Base-by-base conservation (phyloP, 2,113 vertebrate genomes). In the Sylvilagus bachmani region DNA sequence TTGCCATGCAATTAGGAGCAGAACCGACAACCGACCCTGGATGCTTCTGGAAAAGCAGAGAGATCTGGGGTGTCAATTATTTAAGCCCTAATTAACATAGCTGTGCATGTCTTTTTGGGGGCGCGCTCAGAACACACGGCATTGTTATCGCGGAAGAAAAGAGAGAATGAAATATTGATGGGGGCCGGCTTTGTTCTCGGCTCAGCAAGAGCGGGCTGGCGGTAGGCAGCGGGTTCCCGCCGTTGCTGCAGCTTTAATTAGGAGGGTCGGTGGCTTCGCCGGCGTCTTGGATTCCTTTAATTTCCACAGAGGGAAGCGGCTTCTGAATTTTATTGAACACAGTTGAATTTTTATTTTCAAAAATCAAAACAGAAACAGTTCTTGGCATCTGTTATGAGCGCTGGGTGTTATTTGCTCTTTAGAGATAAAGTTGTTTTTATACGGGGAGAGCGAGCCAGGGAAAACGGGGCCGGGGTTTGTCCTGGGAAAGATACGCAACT, bases 161-260 rank as follows among this genome's bases (percentile, higher is more conserved):
- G 99, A 98, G 98, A 98, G 99, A 97, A 98, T 99, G 98, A 99
- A 99, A 99, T 99, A 99, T 99, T 99, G 99, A 99, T 99, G 98
- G 98, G 95, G 97, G 97, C 98, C 90, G 98, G 98, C 99, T 99
- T 99, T 99, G 99, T 99, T 99, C 99, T 99, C 98, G 80, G 98
- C 98, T 98, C 98, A 97, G 98, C 98, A 97, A 98, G 99, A 98
- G 98, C 95, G 97, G 97, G 98, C 98, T 97, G 98, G 98, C 98
- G 98, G 98, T 98, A 98, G 98, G 98, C 98, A 98, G 98, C 87
- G 97, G 98, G 98, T 98, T 98, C 98, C 98, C 98, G 98, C 99
- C 98, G 99, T 98, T 99, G 98, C 99, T 98, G 98, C 98, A 89
- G 98, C 99, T 99, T 99, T 99, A 99, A 99, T 99, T 99, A 99